Base-by-base conservation (phyloP, 2,888 invertebrate species). In the Eupithecia exiguata region DNA sequence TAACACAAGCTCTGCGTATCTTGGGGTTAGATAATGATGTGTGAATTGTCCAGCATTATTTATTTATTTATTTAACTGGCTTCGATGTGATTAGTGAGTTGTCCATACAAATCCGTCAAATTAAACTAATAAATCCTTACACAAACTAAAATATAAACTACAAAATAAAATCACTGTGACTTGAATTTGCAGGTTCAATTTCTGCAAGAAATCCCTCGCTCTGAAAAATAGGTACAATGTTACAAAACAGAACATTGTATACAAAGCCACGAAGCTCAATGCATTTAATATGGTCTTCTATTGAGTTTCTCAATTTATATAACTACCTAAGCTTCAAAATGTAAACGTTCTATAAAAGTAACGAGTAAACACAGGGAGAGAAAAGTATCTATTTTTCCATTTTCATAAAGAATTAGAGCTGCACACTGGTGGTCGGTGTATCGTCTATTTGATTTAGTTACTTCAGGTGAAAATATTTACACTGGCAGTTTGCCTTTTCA, bases 361-460 rank as follows among this genome's bases (percentile, higher is more conserved):
- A 74, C 61, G 70, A 73, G 70, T 75, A 76, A 74, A 68, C 63
- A 76, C 68, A 21, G 65, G 72, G 65, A 68, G 66, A 71, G 69
- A 63, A 74, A 74, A 69, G 65, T 66, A 77, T 70, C 69, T 70
- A 74, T 71, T 77, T 74, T 77, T 77, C 73, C 68, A 76, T 75
- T 78, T 77, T 77, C 77, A 74, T 74, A 76, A 70, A 76, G 75
- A 77, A 78, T 78, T 76, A 75, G 77, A 77, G 71, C 75, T 74
- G 76, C 75, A 79, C 71, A 68, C 63, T 58, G 73, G 71, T 69
- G 70, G 73, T 49, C 58, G 77, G 71, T 70, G 69, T 69, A 77
- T 75, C 74, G 80, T 78, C 74, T 80, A 76, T 80, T 80, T 79
- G 77, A 78, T 77, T 78, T 78, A 79, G 72, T 78, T 77, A 74